Percentiles rank a stretch among this genome's conserved stretches.
These are phyloP conservation scores for Lordiphosa andalusiaca DNA, from an alignment of 2,888 invertebrate genomes.

Conservation along the genomic window DNA sequence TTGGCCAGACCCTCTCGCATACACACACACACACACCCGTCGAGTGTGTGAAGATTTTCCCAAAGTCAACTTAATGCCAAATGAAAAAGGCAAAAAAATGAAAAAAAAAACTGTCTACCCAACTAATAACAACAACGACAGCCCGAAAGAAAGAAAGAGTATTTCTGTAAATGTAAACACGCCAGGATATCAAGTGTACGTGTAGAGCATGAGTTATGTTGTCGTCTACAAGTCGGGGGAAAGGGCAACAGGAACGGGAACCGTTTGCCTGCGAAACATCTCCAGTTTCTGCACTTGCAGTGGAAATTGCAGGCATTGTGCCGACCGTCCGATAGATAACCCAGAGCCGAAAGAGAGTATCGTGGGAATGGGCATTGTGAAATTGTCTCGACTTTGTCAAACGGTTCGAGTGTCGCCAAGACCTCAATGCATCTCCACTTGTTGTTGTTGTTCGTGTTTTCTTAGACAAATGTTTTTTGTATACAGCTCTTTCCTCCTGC, in stretches of 20 bases:
- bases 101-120: constrained; percentile 12
- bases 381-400: constrained; percentile 60
- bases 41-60: constrained; percentile 59
- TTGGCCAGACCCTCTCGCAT: constrained; percentile 39
- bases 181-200: constrained; percentile 74
- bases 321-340: constrained; percentile 45
- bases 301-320: constrained; percentile 53
- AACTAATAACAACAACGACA: constrained; percentile 50
- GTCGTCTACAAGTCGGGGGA: constrained; percentile 9
- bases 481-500: constrained; percentile 18
- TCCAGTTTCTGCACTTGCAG: constrained; percentile 74
- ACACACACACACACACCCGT: constrained; percentile 29
- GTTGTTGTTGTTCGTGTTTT: constrained; percentile 48
- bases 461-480: constrained; percentile 66
- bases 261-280: constrained; percentile 51
- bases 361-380: constrained; percentile 71
- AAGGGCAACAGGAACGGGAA: constrained; percentile 12
- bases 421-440: constrained; percentile 14
- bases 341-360: constrained; percentile 64
- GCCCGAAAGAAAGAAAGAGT: constrained; percentile 58
- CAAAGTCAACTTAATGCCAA: constrained; percentile 56
- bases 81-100: constrained; percentile 26
- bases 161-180: constrained; percentile 66
- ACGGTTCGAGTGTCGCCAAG: constrained; percentile 70
- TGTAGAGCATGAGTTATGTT: constrained; percentile 54